Base-by-base conservation (phyloP, 2,797 vertebrate species). In the Labeo calbasu region DNA sequence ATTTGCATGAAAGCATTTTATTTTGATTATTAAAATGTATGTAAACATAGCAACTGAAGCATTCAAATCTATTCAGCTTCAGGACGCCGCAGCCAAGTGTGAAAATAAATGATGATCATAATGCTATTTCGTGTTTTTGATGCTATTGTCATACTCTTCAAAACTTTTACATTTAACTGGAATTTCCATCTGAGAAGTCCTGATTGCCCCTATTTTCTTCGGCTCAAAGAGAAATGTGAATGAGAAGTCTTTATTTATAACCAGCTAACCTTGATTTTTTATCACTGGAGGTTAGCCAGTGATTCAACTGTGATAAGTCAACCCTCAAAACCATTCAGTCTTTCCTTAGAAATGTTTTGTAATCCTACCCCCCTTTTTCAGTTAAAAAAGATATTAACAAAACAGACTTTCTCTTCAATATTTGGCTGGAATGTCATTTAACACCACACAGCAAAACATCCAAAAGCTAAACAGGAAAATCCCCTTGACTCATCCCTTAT, bases 211-310 rank as follows among this genome's bases (percentile, higher is more conserved):
- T 65, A 65, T 65, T 65, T 32, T 59, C 43, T 23, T 77, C 53
- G 46, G 48, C 11, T 57, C 28, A 79, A 19, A 55, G 10, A 59
- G 40, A 66, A 50, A 71, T 48, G 53, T 79, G 25, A 75, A 85
- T 57, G 72, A 59, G 77, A n/a, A 72, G 66, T 66, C 59, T 75
- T 77, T 69, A 69, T 68, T 84, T n/a, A 68, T 13, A 5, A 9
- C n/a, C 36, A 50, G 25, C 63, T 23, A 19, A 36, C 2, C 25
- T 71, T 21, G 43, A 65, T 12, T 48, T 12, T 25, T 17, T 23
- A 69, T 80, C 57, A 68, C 14, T 3, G 32, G 5, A 83, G 65
- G 4, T 2, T 19, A 11, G 25, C 17, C 19, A 48, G 3, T 0
- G 2, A 32, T 65, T 36, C 3, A 83, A 50, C 65, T 28, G 23